phyloP scores from a whole-genome alignment of 53 echinoderm and acorn worm genomes.

The Mesocentrotus franciscanus region DNA sequence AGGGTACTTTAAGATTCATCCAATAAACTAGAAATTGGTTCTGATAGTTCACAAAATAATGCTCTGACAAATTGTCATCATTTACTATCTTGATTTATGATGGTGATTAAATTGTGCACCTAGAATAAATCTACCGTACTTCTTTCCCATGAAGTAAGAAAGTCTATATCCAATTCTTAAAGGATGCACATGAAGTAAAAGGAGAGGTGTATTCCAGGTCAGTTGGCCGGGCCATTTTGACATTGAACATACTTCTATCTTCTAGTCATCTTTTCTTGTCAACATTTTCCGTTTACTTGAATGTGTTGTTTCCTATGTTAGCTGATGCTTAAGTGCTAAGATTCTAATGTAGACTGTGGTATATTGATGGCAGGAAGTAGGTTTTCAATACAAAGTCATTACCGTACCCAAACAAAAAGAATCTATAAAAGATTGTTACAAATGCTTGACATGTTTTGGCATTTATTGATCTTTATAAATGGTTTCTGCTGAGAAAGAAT shows the following conservation, averaged over 20 bases:
- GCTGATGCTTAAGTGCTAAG: too few species aligned
- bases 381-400: neutral
- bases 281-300: too few species aligned
- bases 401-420: neutral
- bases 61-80: neutral
- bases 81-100: neutral
- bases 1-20: neutral
- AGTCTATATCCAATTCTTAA: too few species aligned
- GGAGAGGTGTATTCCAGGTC: too few species aligned
- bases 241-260: too few species aligned
- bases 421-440: neutral
- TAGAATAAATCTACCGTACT: neutral
- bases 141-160: neutral
- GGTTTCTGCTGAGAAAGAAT: neutral
- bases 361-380: neutral
- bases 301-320: too few species aligned
- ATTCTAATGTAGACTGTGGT: neutral
- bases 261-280: too few species aligned
- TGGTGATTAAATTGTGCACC: neutral
- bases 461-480: constrained; percentile 29
- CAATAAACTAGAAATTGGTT: neutral
- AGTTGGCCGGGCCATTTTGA: too few species aligned
- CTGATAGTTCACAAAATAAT: neutral
- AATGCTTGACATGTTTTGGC: constrained; percentile 39
- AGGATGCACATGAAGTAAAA: too few species aligned